phyloP scores from a whole-genome alignment of 2,797 vertebrate genomes.

The Sebastes flavidus region DNA sequence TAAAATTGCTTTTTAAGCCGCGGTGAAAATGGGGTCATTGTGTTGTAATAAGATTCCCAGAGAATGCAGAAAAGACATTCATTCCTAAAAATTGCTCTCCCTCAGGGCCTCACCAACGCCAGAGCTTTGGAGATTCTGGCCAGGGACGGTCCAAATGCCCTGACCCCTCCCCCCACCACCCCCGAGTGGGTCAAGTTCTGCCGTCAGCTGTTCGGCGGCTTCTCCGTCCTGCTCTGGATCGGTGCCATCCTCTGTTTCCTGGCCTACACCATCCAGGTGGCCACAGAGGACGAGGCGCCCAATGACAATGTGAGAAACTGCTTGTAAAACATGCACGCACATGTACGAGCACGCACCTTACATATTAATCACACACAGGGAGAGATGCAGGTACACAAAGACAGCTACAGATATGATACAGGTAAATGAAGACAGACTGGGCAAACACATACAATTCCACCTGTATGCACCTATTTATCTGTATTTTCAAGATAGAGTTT shows the following conservation, averaged over 20 bases:
- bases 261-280: conserved; percentile 91
- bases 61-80: conserved; percentile 15
- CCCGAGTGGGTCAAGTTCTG: conserved; percentile 98
- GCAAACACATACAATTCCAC: not conserved
- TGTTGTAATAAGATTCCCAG: conserved; percentile 46
- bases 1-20: conserved; percentile 56
- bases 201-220: conserved; percentile 94
- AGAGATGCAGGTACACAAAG: not conserved
- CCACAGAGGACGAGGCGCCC: conserved; percentile 87
- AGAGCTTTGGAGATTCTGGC: conserved; percentile 86
- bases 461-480: not conserved
- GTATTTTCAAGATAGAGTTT: not conserved
- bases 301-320: conserved; percentile 90
- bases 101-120: conserved; percentile 86
- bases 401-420: not conserved
- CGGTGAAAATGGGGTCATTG: conserved; percentile 45
- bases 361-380: conserved; percentile 12
- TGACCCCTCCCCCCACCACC: conserved; percentile 92
- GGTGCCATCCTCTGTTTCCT: conserved; percentile 93
- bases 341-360: not conserved
- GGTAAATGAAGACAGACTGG: not conserved
- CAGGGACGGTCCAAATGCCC: conserved; percentile 88
- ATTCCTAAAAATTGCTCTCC: conserved; percentile 21
- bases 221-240: conserved; percentile 94
- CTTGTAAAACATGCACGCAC: conserved; percentile 2